These are phyloP conservation scores for Tetragonula clypearis DNA, from an alignment of 1,140 invertebrate species.

Conservation along the genomic window DNA sequence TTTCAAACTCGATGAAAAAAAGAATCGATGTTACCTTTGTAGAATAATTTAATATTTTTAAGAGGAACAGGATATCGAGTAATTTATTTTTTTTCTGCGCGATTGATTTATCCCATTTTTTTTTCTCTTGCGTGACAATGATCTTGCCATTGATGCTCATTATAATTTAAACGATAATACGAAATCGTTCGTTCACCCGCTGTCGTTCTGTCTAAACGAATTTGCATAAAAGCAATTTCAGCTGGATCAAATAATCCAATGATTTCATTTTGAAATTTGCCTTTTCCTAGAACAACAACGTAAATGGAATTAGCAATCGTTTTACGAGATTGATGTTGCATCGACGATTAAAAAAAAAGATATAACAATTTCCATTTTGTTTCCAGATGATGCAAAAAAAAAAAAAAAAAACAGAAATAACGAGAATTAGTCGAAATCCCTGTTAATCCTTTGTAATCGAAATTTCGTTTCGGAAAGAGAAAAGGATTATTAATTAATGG, in stretches of 20 bases:
- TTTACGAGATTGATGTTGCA: neutral
- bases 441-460: no score
- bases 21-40: no score
- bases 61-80: no score
- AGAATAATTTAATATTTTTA: no score
- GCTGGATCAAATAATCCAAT: neutral
- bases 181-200: neutral
- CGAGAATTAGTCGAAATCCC: neutral
- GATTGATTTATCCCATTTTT: no score
- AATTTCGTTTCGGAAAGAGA: no score
- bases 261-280: neutral
- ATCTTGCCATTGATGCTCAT: neutral
- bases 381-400: neutral
- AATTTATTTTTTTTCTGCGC: no score
- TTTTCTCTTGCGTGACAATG: neutral
- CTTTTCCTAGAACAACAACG: neutral
- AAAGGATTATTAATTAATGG: no score
- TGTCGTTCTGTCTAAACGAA: neutral
- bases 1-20: no score
- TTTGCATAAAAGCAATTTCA: neutral
- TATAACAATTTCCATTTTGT: neutral
- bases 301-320: constrained; percentile 8
- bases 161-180: neutral
- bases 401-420: neutral
- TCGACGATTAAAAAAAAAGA: neutral